Evolutionary conservation across 2,113 vertebrate genomes (phyloP).

Genomic region (Excalfactoria chinensis): DNA sequence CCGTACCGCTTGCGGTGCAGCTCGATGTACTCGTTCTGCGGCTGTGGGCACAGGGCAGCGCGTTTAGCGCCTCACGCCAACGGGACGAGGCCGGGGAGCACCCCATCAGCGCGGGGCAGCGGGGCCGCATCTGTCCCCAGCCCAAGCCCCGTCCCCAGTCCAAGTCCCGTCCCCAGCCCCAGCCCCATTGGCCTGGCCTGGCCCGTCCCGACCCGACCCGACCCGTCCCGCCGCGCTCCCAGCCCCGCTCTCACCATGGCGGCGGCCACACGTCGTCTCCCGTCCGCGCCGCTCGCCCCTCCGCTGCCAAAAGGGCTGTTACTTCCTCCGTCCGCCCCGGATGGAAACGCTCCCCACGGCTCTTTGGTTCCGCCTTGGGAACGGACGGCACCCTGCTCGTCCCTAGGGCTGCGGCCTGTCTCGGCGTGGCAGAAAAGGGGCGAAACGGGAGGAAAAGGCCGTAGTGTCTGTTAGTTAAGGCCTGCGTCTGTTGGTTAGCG

Average conservation of each 20-base stretch:
- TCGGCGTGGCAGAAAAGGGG: background rate
- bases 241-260: background rate
- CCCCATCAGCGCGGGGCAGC: too few relatives aligned
- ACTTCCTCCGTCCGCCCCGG: background rate
- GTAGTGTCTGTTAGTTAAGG: background rate
- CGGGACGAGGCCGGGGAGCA: too few relatives aligned
- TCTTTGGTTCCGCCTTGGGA: background rate
- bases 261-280: background rate
- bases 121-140: background rate
- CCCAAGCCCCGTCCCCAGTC: too few relatives aligned
- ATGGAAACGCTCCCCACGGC: background rate
- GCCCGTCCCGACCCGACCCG: background rate
- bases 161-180: background rate
- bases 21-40: slow-evolving; percentile 98
- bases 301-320: background rate
- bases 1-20: slow-evolving; percentile 95
- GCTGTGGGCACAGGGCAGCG: slow-evolving; percentile 73
- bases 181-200: too few relatives aligned
- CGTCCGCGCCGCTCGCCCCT: too few relatives aligned
- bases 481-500: background rate
- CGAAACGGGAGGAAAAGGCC: background rate
- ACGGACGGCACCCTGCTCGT: background rate
- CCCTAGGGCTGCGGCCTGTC: background rate
- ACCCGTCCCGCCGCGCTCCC: background rate
- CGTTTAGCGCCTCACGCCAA: background rate